Conservation (phyloP, 1,140 invertebrate species). For the Aphidius ervi region DNA sequence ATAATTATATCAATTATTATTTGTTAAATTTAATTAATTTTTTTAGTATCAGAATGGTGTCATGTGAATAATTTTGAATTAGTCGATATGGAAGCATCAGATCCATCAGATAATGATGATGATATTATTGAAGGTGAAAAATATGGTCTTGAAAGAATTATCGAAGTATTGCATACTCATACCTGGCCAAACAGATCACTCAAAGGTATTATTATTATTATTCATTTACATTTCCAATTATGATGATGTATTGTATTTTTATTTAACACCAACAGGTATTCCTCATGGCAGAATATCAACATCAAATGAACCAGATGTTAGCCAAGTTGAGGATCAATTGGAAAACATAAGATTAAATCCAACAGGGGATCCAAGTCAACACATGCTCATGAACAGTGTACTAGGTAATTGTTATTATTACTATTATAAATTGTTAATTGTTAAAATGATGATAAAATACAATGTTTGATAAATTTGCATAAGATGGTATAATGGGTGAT, state of each 20-base stretch:
- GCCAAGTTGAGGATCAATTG: conserved; percentile 41
- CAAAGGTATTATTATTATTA: conserved; percentile 54
- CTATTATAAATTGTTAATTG: conserved; percentile 7
- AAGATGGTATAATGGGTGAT: conserved; percentile 50
- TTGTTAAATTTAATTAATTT: conserved; percentile 18
- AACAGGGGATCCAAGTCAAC: conserved; percentile 31
- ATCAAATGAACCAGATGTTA: conserved; percentile 30
- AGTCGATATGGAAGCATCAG: conserved; percentile 61
- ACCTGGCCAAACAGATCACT: conserved; percentile 71
- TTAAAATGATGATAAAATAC: conserved; percentile 4
- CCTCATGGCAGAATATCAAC: conserved; percentile 17
- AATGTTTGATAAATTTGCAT: conserved; percentile 22
- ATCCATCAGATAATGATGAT: conserved; percentile 49
- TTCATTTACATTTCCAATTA: background rate
- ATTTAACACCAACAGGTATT: conserved; percentile 3
- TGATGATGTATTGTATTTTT: background rate
- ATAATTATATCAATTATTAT: conserved; percentile 7
- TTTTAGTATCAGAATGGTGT: conserved; percentile 61
- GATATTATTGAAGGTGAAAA: conserved; percentile 59
- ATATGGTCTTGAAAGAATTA: conserved; percentile 67
- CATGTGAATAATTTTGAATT: conserved; percentile 66
- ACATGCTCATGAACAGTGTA: conserved; percentile 40
- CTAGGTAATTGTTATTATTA: conserved; percentile 31
- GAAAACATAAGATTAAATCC: conserved; percentile 38
- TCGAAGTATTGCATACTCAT: conserved; percentile 72